Evolutionary conservation across 2,113 vertebrate species (phyloP), one percentile per base, ranked within the genome.

Genomic region (Sylvia atricapilla): DNA sequence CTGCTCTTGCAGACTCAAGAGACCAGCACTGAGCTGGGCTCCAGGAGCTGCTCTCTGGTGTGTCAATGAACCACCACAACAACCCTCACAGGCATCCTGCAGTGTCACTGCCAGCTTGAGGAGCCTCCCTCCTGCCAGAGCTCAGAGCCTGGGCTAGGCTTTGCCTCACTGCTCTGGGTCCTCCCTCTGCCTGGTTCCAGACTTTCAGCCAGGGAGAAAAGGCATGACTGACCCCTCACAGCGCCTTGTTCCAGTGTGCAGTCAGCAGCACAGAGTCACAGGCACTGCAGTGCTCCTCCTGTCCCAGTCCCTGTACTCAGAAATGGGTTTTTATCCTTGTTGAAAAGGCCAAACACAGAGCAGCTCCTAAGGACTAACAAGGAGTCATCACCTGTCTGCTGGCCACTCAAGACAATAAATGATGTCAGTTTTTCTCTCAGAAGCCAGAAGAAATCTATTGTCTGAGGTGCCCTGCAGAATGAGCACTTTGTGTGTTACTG

Each of bases 201-300:
- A 43, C 9, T 7, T 22, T 64, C 24, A 68, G 35, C 9, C 7
- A 3, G 25, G 23, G 18, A 56, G 27, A 70, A 63, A 63, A 82
- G 53, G 5, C 11, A 1, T 13, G 52, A 56, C 0, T 62, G n/a
- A 41, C 2, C 14, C 10, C 4, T 44, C 22, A 27, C 0, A 3
- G 39, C 41, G 35, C 50, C 25, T 30, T 52, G 14, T 46, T 63
- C 24, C 0, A 0, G 10, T 4, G 1, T 2, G 5, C 11, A 1
- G 4, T 16, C 50, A 53, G 82, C 27, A 66, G 41, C 21, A 43
- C 15, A 75, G 33, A 22, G 22, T 14, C 3, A 7, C 46, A 74
- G 25, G 43, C 2, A 1, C 15, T 46, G 35, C 39, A 55, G 31
- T 16, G 15, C 8, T 84, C n/a, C 9, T 53, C 14, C 67, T 44